These are phyloP conservation scores for Cavia porcellus DNA, from an alignment of 2,113 vertebrate species.

Conservation along the genomic window DNA sequence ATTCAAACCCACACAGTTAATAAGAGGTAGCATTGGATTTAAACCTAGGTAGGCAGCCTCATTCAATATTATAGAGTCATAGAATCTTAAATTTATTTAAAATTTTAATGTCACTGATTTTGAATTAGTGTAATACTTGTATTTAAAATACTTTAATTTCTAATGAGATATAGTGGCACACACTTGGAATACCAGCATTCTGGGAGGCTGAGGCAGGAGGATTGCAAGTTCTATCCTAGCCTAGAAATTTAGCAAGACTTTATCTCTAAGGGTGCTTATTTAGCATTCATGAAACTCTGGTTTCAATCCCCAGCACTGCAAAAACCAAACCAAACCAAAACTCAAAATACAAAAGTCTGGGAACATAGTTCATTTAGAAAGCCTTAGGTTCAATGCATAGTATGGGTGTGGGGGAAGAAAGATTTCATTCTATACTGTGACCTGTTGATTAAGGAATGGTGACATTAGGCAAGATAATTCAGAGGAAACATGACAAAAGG, in stretches of 20 bases:
- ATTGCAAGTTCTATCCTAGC: not conserved
- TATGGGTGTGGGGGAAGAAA: not conserved
- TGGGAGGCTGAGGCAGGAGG: not conserved
- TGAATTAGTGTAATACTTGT: constrained; percentile 7
- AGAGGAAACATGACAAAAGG: not conserved
- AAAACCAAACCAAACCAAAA: not conserved
- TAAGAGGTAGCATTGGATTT: not conserved
- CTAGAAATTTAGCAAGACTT: not conserved
- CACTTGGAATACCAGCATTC: not conserved
- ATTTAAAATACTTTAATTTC: not conserved
- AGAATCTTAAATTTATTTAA: constrained; percentile 17
- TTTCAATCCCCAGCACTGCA: not conserved
- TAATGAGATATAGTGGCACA: not conserved
- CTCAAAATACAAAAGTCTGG: not conserved
- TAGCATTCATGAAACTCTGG: not conserved
- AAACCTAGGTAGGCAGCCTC: not conserved
- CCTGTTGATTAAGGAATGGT: not conserved
- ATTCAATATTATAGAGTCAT: constrained; percentile 3
- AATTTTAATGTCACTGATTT: constrained; percentile 32
- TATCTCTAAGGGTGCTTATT: not conserved
- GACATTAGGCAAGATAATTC: not conserved
- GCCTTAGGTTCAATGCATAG: not conserved
- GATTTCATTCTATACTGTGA: not conserved
- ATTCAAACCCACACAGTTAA: not conserved
- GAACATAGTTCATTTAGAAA: not conserved